phyloP scores from a whole-genome alignment of 1,140 invertebrate species.

The Drosophila sturtevanti region DNA sequence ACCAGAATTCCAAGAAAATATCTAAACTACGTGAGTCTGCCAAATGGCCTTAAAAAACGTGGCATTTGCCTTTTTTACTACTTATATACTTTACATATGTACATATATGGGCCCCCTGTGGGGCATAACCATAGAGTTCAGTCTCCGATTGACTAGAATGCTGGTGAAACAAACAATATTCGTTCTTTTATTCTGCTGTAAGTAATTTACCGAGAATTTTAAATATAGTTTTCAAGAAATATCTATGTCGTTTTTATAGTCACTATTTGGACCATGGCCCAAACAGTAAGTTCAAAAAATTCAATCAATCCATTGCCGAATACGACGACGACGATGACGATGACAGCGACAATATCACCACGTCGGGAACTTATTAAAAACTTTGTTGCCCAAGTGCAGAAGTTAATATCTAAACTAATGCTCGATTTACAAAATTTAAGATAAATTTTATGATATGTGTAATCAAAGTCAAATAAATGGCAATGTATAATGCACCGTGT shows the following conservation, averaged over 20 bases:
- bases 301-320: neutral
- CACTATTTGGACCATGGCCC: neutral
- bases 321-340: constrained; percentile 3
- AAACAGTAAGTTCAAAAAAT: neutral
- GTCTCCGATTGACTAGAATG: neutral
- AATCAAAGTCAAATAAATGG: neutral
- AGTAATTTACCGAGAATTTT: neutral
- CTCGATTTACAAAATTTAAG: constrained; percentile 16
- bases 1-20: neutral
- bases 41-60: neutral
- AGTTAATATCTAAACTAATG: constrained; percentile 42
- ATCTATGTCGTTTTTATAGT: neutral
- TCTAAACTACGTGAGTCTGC: neutral
- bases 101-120: neutral
- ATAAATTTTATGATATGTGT: constrained; percentile 1
- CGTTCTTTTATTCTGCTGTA: neutral
- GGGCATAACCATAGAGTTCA: neutral
- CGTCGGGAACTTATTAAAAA: constrained; percentile 35
- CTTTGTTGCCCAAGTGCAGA: constrained; percentile 42
- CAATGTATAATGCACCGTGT: neutral
- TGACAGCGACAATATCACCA: neutral
- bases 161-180: neutral
- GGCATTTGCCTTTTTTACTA: neutral
- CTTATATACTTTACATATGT: neutral
- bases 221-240: neutral